Evolutionary conservation across 1,140 invertebrate species (phyloP), one percentile per base, ranked within the genome.

Genomic region (Dendrolimus punctatus): DNA sequence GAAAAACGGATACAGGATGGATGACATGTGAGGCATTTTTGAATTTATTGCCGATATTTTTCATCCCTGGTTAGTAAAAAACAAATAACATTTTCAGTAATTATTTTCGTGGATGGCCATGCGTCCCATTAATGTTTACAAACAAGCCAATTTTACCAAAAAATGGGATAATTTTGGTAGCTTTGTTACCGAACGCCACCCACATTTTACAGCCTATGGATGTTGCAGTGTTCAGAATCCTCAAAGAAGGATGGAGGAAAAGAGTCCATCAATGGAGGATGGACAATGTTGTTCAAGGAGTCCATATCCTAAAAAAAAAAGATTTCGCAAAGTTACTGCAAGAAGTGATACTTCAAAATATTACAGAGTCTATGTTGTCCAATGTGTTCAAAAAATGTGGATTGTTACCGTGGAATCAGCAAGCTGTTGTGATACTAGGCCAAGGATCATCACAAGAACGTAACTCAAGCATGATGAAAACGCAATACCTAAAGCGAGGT

Each of bases 11-110:
- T 40, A 57, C 55, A 53, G 58, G 57, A 42, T 64, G 62, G 55
- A 64, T 64, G 62, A 64, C 57, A 23, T 60, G 62, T 58, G 58
- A 65, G 48, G 53, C 58, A 58, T 65, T 47, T 65, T 53, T 60
- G 58, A 65, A 65, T 58, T 60, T 55, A 42, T 60, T 42, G 58
- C 51, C 44, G 53, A 64, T 55, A 58, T 64, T 51, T 64, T 64
- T 50, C 47, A 60, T 64, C 58, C 62, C 44, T 64, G 55, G 53
- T 50, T 64, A 47, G 45, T 56, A 39, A 58, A 61, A 58, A 60
- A 47, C 36, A 58, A 56, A 55, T 58, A 60, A 53, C 55, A 8
- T 56, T 60, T 41, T 55, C 57, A 37, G 53, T 62, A 39, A 58
- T 49, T 49, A 1, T 57, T 41, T 57, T 57, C 23, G 39, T 57